Conservation (phyloP, 1,140 invertebrate genomes). For the Hyles vespertilio region DNA sequence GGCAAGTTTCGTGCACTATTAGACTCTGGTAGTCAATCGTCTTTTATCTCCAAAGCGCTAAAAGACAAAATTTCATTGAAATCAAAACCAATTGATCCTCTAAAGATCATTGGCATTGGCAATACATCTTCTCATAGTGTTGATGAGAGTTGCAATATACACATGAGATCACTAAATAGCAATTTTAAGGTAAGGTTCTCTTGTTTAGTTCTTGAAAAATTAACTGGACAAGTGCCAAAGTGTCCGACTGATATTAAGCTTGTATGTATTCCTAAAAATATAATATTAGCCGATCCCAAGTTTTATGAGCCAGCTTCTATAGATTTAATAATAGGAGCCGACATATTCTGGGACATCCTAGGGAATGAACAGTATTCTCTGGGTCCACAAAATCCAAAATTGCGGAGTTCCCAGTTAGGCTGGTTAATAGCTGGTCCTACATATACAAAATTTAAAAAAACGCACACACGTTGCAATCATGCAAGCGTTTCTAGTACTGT, state of each 20-base stretch:
- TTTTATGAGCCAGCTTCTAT: conserved; percentile 39
- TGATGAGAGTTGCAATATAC: neutral
- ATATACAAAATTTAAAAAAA: too few relatives aligned
- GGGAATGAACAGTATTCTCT: conserved; percentile 27
- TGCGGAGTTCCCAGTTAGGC: conserved; percentile 38
- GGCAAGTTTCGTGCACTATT: conserved; percentile 20
- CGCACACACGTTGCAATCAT: too few relatives aligned
- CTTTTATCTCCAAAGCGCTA: conserved; percentile 26
- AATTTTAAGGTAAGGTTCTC: neutral
- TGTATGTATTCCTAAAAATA: neutral
- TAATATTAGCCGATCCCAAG: conserved; percentile 35
- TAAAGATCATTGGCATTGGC: conserved; percentile 19
- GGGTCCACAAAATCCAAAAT: conserved; percentile 22
- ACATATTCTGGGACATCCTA: conserved; percentile 42
- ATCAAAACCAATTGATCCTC: conserved; percentile 7
- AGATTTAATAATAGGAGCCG: conserved; percentile 44
- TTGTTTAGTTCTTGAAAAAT: neutral
- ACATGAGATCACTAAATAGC: neutral
- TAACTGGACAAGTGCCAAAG: neutral
- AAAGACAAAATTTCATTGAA: conserved; percentile 16
- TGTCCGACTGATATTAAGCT: neutral
- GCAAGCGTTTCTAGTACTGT: too few relatives aligned
- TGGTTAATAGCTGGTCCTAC: too few relatives aligned
- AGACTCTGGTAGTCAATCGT: conserved; percentile 29
- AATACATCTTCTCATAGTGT: neutral